Percentiles rank a stretch among this genome's conserved stretches.
Conservation (phyloP, 1,140 invertebrate species). For the Melitaea cinxia region DNA sequence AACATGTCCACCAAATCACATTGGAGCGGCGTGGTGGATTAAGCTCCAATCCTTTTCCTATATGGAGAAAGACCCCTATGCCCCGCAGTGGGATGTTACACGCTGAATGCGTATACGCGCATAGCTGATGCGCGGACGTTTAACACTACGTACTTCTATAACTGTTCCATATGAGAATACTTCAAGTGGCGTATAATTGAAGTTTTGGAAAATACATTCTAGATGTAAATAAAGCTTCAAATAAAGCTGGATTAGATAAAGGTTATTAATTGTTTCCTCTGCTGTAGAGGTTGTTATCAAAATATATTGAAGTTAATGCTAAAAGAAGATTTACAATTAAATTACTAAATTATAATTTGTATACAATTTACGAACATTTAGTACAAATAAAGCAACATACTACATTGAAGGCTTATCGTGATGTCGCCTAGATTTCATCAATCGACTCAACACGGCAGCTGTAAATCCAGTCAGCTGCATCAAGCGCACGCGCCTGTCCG, state of each 20-base stretch:
- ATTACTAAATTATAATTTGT: neutral
- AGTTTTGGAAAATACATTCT: neutral
- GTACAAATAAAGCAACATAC: neutral
- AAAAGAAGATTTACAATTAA: no score
- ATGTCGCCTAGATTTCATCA: conserved; percentile 12
- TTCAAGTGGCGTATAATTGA: neutral
- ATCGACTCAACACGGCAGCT: conserved; percentile 27
- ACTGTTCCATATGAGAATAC: neutral
- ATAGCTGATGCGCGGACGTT: no score
- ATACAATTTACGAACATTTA: neutral
- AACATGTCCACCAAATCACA: no score
- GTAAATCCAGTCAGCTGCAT: conserved; percentile 55
- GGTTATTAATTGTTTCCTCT: neutral
- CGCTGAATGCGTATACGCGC: no score
- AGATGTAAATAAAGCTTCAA: no score
- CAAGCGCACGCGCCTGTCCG: conserved; percentile 44
- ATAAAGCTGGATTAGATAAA: no score
- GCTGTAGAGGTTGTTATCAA: no score
- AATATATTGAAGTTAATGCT: no score
- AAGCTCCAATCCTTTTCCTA: no score
- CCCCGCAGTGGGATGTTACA: no score
- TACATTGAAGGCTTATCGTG: neutral
- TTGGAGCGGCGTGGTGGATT: no score
- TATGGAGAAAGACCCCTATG: no score
- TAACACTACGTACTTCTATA: neutral